Evolutionary conservation across 23 tunicate species (phyloP).

Genomic region (Halocynthia roretzi): DNA sequence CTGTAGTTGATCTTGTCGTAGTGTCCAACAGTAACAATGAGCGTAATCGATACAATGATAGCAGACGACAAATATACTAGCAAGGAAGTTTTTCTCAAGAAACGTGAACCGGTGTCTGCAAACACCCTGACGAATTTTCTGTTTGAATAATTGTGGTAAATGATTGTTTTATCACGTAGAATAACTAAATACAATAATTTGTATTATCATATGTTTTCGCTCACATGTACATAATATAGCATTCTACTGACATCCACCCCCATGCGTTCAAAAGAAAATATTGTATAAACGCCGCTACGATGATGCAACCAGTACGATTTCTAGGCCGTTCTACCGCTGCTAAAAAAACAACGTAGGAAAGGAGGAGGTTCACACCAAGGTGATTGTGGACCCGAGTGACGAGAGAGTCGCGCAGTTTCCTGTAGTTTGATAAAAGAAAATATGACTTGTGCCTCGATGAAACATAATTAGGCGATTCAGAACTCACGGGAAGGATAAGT

Average conservation of each 20-base stretch:
- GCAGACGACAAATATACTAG: background rate
- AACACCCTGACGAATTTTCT: slow-evolving; percentile 1
- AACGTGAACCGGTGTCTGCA: background rate
- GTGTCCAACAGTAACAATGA: background rate
- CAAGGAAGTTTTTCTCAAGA: background rate
- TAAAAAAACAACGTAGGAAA: background rate
- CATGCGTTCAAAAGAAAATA: slow-evolving; percentile 1
- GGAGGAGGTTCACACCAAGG: background rate
- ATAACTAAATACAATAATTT: too few species aligned
- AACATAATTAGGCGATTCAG: background rate
- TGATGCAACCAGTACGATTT: background rate
- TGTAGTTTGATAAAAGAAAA: background rate
- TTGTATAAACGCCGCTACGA: background rate
- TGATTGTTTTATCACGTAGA: too few species aligned
- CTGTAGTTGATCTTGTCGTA: background rate
- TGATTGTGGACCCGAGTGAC: background rate
- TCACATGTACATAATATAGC: slow-evolving; percentile 1
- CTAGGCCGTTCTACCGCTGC: background rate
- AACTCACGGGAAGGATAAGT: slow-evolving; percentile 4
- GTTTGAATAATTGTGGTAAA: background rate
- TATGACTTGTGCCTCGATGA: background rate
- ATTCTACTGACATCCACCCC: slow-evolving; percentile 10
- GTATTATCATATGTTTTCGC: background rate
- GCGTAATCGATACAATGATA: background rate
- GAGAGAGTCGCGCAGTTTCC: background rate